A percentile compares a stretch with the other conserved stretches of the same genome.
phyloP scores from a whole-genome alignment of 2,888 invertebrate species.

The Ophioninae sp. region DNA sequence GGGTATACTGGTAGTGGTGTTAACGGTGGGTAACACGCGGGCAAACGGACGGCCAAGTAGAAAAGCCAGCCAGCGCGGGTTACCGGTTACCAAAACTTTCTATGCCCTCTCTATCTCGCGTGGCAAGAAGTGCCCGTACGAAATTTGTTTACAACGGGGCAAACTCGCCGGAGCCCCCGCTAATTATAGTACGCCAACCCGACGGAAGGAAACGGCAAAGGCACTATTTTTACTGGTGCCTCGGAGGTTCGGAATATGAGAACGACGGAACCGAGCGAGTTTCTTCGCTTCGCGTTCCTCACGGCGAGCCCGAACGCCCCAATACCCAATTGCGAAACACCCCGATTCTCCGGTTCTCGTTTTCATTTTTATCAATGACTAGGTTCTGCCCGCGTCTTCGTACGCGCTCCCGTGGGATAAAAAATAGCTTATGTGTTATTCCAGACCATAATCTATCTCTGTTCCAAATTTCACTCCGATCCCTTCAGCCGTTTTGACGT shows the following conservation, averaged over 20 bases:
- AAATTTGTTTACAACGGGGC: conserved; percentile 76
- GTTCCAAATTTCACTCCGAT: too few species aligned
- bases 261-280: conserved; percentile 68
- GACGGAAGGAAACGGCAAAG: conserved; percentile 77
- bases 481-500: too few species aligned
- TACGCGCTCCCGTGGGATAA: too few species aligned
- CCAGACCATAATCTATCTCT: too few species aligned
- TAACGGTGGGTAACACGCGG: not conserved
- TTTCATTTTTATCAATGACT: conserved; percentile 1
- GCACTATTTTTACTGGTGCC: conserved; percentile 77
- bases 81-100: conserved; percentile 23
- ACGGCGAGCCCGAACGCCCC: not conserved
- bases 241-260: conserved; percentile 72
- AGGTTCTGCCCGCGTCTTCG: not conserved
- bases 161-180: conserved; percentile 73
- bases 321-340: not conserved
- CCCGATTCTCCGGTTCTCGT: not conserved
- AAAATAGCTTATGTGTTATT: too few species aligned
- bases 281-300: conserved; percentile 16
- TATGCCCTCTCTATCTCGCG: conserved; percentile 40
- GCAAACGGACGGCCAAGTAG: not conserved
- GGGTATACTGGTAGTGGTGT: not conserved
- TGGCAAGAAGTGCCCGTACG: conserved; percentile 63
- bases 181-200: conserved; percentile 75
- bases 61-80: not conserved